A percentile compares a stretch with the other conserved stretches of the same genome.
phyloP scores from a whole-genome alignment of 2,888 invertebrate species.

The Epinotia ramella region DNA sequence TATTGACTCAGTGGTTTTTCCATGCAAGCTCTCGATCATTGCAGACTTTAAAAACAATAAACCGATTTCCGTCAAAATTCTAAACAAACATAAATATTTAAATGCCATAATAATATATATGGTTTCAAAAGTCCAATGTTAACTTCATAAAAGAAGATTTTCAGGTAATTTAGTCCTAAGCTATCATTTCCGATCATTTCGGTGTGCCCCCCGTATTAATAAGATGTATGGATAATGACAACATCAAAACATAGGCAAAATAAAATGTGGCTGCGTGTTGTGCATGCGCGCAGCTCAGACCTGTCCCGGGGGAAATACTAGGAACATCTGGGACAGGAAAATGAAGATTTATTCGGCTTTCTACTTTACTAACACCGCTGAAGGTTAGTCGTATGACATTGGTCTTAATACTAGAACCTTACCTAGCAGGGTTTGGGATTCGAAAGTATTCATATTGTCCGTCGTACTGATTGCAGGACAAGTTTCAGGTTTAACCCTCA shows the following conservation, averaged over 20 bases:
- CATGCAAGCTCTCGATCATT: too few species aligned
- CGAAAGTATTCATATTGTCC: neutral
- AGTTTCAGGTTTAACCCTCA: neutral
- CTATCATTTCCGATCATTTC: too few species aligned
- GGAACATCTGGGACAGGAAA: slow-evolving; percentile 31
- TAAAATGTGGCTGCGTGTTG: slow-evolving; percentile 18
- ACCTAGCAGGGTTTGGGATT: neutral
- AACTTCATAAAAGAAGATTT: too few species aligned
- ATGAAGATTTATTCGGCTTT: slow-evolving; percentile 40
- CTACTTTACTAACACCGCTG: slow-evolving; percentile 36
- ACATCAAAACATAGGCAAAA: slow-evolving; percentile 4
- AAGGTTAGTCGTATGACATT: slow-evolving; percentile 8
- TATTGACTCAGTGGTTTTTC: too few species aligned
- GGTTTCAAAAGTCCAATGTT: too few species aligned
- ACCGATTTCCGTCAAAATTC: too few species aligned
- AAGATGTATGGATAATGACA: neutral
- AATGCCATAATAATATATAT: too few species aligned
- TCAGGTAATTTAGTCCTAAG: too few species aligned
- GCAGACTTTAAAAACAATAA: too few species aligned
- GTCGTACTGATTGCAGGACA: too few species aligned
- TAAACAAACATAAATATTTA: too few species aligned
- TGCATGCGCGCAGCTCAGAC: slow-evolving; percentile 13
- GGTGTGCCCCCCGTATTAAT: too few species aligned
- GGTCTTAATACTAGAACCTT: neutral
- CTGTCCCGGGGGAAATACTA: slow-evolving; percentile 35